Evolutionary conservation across 2,888 invertebrate species (phyloP).

Genomic region (Camponotus fellah): DNA sequence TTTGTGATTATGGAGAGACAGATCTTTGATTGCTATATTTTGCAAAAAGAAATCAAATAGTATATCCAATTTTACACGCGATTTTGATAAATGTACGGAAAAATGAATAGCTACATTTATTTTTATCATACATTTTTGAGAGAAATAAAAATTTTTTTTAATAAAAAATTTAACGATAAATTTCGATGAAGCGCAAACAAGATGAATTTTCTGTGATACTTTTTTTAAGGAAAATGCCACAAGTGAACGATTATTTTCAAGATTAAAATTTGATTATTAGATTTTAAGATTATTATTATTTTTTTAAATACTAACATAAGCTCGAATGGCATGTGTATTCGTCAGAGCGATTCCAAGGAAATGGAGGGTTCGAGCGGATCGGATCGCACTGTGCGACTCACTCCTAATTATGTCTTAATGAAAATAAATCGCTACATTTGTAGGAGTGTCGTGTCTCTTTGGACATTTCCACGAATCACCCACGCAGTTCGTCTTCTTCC

Average conservation of each 20-base stretch:
- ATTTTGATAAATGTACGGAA: too few species aligned
- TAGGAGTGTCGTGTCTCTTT: slow-evolving; percentile 68
- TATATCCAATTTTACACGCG: too few species aligned
- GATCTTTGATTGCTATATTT: background rate
- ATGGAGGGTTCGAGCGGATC: slow-evolving; percentile 5
- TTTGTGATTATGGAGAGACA: background rate
- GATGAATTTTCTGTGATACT: background rate
- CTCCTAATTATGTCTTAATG: slow-evolving; percentile 81
- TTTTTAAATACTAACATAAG: background rate
- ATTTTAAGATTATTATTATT: too few species aligned
- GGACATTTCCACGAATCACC: slow-evolving; percentile 59
- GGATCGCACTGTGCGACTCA: slow-evolving; percentile 56
- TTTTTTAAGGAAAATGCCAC: background rate
- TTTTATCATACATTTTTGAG: too few species aligned
- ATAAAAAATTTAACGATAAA: background rate
- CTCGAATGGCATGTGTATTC: background rate
- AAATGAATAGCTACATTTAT: too few species aligned
- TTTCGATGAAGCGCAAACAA: background rate
- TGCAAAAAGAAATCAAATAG: too few species aligned
- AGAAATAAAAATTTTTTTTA: too few species aligned
- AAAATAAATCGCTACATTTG: slow-evolving; percentile 83
- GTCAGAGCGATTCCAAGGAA: background rate
- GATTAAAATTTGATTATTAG: too few species aligned
- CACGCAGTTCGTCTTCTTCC: slow-evolving; percentile 23
- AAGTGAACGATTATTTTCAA: background rate